These are phyloP conservation scores for Zelostemma sp. DNA, from an alignment of 1,140 invertebrate genomes.

Conservation along the genomic window DNA sequence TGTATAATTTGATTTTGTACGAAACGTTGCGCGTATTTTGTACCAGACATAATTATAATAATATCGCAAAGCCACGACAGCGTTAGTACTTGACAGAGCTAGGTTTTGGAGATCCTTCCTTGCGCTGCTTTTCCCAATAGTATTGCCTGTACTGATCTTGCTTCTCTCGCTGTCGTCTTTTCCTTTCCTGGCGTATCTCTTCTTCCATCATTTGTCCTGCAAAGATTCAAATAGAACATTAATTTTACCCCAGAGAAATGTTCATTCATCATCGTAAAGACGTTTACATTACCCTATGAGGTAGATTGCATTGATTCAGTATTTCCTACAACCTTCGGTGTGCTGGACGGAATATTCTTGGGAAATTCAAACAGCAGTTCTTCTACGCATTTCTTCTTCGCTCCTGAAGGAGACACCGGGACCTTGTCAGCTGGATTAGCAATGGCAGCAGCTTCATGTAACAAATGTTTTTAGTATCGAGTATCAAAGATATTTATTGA, in stretches of 20 bases:
- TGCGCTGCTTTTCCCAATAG: constrained; percentile 2
- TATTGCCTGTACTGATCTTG: constrained; percentile 42
- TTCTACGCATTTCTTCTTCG: constrained; percentile 10
- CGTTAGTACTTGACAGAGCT: too few species aligned
- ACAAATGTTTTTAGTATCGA: neutral
- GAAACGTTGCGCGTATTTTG: too few species aligned
- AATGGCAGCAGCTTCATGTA: neutral
- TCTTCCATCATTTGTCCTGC: constrained; percentile 30
- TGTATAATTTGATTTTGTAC: too few species aligned
- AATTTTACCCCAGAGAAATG: neutral
- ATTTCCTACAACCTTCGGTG: too few species aligned
- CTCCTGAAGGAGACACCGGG: neutral
- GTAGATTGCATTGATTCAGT: too few species aligned
- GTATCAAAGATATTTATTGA: too few species aligned
- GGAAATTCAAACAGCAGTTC: neutral
- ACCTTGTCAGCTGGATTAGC: too few species aligned
- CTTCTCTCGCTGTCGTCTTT: constrained; percentile 42
- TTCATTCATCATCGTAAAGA: neutral
- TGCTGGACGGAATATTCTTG: too few species aligned
- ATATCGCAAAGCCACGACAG: too few species aligned
- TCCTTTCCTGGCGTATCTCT: constrained; percentile 41
- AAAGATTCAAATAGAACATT: neutral
- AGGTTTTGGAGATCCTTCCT: too few species aligned
- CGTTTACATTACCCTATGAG: too few species aligned
- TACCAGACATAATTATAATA: too few species aligned